Evolutionary conservation across 1,140 invertebrate species (phyloP).

Genomic region (Potamilus streckersoni): DNA sequence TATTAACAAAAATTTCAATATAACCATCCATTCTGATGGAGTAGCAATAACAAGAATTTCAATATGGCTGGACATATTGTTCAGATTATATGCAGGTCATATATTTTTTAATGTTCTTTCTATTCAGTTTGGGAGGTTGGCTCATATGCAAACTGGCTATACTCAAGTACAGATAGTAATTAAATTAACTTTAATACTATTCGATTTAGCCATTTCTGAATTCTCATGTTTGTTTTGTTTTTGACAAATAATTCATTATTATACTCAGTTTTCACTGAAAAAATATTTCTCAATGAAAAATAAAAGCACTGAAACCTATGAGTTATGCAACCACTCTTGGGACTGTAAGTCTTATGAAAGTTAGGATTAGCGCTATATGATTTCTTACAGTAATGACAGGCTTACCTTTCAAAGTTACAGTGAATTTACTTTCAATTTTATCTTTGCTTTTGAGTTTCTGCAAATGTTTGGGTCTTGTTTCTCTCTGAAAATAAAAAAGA

Average conservation of each 20-base stretch:
- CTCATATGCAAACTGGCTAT: too few species aligned
- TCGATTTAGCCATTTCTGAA: too few species aligned
- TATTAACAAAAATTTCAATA: too few species aligned
- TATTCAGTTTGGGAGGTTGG: too few species aligned
- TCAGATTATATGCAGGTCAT: too few species aligned
- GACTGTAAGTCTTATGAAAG: not conserved
- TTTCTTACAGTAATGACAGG: not conserved
- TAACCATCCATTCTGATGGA: too few species aligned
- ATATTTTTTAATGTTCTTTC: too few species aligned
- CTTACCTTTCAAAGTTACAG: constrained; percentile 48
- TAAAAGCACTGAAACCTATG: not conserved
- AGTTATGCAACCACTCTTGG: not conserved
- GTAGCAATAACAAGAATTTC: too few species aligned
- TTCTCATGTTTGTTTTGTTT: not conserved
- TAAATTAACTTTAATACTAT: too few species aligned
- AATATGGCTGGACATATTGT: too few species aligned
- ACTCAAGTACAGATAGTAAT: too few species aligned
- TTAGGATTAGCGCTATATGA: too few species aligned
- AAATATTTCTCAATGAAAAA: not conserved
- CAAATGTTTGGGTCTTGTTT: constrained; percentile 35
- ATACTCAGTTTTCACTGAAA: not conserved
- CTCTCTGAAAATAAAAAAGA: constrained; percentile 32
- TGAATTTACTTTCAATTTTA: constrained; percentile 40
- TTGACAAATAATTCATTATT: not conserved
- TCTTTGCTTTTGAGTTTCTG: constrained; percentile 26